A percentile compares a stretch with the other conserved stretches of the same genome.
Evolutionary conservation across 2,113 vertebrate species (phyloP).

Genomic region (Cyphomyrus discorhynchus): DNA sequence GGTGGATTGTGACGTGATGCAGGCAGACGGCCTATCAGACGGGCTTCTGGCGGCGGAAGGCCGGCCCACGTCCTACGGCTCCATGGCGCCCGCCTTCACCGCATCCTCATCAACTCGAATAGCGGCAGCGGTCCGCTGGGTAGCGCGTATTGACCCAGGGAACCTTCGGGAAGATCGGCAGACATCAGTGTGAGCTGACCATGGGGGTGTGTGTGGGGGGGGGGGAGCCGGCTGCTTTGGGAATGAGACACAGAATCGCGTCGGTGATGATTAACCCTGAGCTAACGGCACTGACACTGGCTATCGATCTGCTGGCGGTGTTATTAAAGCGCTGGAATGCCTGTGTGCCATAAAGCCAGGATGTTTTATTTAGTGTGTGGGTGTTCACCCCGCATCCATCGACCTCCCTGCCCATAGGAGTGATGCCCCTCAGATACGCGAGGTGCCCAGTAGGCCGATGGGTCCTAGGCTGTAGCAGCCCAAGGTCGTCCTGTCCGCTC

Average conservation of each 20-base stretch:
- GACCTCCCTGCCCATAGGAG: not conserved
- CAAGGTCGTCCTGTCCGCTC: not conserved
- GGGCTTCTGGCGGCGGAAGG: not conserved
- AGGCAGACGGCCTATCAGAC: not conserved
- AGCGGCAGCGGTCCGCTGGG: not conserved
- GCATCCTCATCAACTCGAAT: not conserved
- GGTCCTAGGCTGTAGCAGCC: not conserved
- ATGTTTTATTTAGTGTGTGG: not conserved
- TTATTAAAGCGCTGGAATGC: not conserved
- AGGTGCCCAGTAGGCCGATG: not conserved
- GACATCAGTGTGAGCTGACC: not conserved
- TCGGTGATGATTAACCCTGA: not conserved
- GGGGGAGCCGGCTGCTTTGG: not conserved
- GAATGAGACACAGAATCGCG: not conserved
- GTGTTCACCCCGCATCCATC: not conserved
- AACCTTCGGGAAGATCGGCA: not conserved
- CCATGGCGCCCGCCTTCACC: not conserved
- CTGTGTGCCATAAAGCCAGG: not conserved
- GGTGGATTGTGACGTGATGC: not conserved
- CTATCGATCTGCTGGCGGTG: not conserved
- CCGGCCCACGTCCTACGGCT: not conserved
- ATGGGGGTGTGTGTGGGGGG: not conserved
- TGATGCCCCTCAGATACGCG: too few species aligned
- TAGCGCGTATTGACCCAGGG: not conserved
- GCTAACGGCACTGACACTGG: not conserved